Evolutionary conservation across 2,888 invertebrate species (phyloP).

Genomic region (Ochropacha duplaris): DNA sequence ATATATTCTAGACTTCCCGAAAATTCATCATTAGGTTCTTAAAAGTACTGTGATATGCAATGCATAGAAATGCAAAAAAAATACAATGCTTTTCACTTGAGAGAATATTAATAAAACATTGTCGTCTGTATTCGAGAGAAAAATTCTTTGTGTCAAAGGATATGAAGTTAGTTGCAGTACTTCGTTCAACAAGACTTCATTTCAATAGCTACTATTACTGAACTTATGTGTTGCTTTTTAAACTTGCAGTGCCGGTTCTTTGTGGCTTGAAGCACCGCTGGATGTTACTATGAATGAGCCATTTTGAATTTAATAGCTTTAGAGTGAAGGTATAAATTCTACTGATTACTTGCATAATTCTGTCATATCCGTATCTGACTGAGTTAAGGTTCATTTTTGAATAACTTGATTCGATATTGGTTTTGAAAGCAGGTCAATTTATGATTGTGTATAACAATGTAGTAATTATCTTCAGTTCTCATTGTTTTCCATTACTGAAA

Average conservation of each 20-base stretch:
- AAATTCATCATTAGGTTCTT: too few relatives aligned
- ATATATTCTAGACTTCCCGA: too few relatives aligned
- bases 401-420: not conserved
- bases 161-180: not conserved
- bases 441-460: too few relatives aligned
- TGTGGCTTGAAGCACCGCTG: not conserved
- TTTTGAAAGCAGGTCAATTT: too few relatives aligned
- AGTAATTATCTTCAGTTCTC: too few relatives aligned
- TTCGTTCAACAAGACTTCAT: constrained; percentile 3
- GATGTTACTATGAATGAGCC: not conserved
- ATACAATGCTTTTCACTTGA: constrained; percentile 7
- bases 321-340: not conserved
- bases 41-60: not conserved
- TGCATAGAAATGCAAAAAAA: not conserved
- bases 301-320: not conserved
- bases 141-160: constrained; percentile 10
- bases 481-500: too few relatives aligned
- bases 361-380: too few relatives aligned
- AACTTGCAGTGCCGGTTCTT: not conserved
- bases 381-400: not conserved
- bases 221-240: not conserved
- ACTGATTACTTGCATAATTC: too few relatives aligned
- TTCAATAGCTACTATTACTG: constrained; percentile 1
- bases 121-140: not conserved
- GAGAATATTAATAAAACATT: constrained; percentile 6